phyloP scores from a whole-genome alignment of 2,113 vertebrate genomes.

The Vulpes vulpes region DNA sequence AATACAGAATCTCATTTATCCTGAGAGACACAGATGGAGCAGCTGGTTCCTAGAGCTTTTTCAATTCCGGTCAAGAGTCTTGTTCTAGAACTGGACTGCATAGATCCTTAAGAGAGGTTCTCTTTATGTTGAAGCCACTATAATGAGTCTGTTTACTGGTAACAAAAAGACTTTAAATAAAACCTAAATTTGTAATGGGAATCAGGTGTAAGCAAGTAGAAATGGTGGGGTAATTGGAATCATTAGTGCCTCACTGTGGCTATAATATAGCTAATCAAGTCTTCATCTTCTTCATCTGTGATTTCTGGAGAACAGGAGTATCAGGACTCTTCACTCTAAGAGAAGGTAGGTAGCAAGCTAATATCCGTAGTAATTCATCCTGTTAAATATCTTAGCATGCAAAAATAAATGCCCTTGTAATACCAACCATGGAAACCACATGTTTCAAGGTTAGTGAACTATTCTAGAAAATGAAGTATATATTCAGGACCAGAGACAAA shows the following conservation, averaged over 20 bases:
- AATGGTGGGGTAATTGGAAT: background rate
- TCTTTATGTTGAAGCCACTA: background rate
- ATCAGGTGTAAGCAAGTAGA: background rate
- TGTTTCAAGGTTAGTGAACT: background rate
- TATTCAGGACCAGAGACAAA: background rate
- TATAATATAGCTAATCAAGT: background rate
- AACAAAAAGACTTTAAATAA: slow-evolving; percentile 8
- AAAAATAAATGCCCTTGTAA: background rate
- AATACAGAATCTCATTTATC: background rate
- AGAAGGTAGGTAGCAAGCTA: background rate
- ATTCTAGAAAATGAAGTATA: background rate
- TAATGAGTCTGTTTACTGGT: background rate
- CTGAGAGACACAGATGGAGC: background rate
- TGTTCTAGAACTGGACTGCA: background rate
- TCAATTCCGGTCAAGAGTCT: background rate
- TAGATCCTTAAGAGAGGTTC: background rate
- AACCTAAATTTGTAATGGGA: background rate
- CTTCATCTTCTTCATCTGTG: background rate
- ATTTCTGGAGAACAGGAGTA: background rate
- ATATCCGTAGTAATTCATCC: background rate
- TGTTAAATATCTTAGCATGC: background rate
- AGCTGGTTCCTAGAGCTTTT: background rate
- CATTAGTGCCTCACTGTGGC: background rate
- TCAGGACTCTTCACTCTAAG: background rate
- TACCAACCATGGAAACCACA: background rate